Percentiles rank a stretch among this genome's conserved stretches.
These are phyloP conservation scores for Danio kyathit DNA, from an alignment of 2,797 vertebrate genomes.

Conservation along the genomic window DNA sequence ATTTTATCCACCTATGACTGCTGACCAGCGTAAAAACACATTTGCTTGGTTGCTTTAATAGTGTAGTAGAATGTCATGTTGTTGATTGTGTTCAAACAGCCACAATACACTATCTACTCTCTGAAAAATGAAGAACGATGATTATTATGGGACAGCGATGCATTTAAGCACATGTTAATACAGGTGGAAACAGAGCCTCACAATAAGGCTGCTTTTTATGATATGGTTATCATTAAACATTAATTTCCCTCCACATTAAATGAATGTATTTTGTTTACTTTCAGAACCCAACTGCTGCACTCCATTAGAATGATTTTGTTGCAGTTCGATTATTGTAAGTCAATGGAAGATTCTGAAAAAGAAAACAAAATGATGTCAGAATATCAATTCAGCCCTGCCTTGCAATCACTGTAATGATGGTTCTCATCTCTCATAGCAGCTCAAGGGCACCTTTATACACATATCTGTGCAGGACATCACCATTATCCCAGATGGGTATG, in stretches of 20 bases:
- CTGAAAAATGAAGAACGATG: no score
- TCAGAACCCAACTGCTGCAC: background rate
- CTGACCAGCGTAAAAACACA: no score
- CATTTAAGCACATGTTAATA: no score
- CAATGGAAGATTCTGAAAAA: constrained; percentile 3
- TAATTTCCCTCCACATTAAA: background rate
- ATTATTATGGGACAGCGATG: no score
- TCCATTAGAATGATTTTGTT: background rate
- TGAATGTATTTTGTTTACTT: background rate
- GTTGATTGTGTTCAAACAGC: no score
- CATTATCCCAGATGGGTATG: background rate
- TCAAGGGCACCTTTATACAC: constrained; percentile 35
- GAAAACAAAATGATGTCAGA: constrained; percentile 5
- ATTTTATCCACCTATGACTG: no score
- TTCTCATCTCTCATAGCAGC: constrained; percentile 4
- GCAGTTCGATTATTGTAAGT: background rate
- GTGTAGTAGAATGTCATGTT: no score
- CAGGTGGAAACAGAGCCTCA: background rate
- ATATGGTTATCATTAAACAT: background rate
- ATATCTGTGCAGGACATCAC: constrained; percentile 36
- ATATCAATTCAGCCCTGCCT: constrained; percentile 13
- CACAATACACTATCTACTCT: no score
- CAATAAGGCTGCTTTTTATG: background rate
- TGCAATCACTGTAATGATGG: constrained; percentile 27
- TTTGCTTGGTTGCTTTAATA: no score